A percentile compares a stretch with the other conserved stretches of the same genome.
Evolutionary conservation across 2,113 vertebrate genomes (phyloP).

Genomic region (Takifugu bimaculatus): DNA sequence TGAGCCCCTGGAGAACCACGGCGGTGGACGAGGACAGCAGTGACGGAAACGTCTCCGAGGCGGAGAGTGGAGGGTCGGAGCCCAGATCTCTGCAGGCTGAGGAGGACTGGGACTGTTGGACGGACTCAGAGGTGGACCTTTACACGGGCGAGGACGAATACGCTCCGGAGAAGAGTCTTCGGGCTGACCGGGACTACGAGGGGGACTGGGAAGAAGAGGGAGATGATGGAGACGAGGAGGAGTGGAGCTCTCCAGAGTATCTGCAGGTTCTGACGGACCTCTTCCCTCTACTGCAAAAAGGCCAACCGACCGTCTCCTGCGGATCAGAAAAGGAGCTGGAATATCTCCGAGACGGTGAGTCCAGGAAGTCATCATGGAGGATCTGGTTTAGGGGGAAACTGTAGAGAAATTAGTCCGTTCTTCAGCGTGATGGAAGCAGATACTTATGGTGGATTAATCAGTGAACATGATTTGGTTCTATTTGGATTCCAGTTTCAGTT

Average conservation of each 20-base stretch:
- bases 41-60: constrained; percentile 29
- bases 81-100: constrained; percentile 33
- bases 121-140: constrained; percentile 58
- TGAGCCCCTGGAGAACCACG: constrained; percentile 69
- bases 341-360: constrained; percentile 56
- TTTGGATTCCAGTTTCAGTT: too few species aligned
- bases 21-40: constrained; percentile 59
- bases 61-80: constrained; percentile 35
- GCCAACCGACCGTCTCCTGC: constrained; percentile 44
- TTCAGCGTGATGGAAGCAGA: not conserved
- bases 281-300: constrained; percentile 60
- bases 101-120: constrained; percentile 27
- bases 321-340: constrained; percentile 61
- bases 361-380: not conserved
- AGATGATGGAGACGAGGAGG: constrained; percentile 32
- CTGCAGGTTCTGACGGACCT: constrained; percentile 59
- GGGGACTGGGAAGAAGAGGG: constrained; percentile 57
- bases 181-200: constrained; percentile 55
- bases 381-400: not conserved
- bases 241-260: constrained; percentile 63
- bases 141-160: constrained; percentile 62
- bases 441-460: too few species aligned
- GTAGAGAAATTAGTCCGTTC: not conserved
- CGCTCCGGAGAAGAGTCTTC: constrained; percentile 18
- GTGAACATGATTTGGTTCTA: too few species aligned